Evolutionary conservation across 2,888 invertebrate species (phyloP).

Genomic region (Cerastis leucographa): DNA sequence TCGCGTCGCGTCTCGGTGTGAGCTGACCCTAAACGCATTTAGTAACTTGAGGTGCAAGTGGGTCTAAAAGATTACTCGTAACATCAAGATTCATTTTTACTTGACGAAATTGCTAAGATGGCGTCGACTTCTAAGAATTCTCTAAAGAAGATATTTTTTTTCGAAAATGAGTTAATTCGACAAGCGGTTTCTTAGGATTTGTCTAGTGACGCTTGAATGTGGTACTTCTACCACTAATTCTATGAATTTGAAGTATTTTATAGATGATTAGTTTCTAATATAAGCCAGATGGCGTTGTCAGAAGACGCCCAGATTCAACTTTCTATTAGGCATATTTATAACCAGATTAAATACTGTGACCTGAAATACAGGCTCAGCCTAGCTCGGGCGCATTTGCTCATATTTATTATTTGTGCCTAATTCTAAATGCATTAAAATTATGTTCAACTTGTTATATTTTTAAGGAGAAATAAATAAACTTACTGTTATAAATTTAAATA

Average conservation of each 20-base stretch:
- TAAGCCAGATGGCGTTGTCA: no score
- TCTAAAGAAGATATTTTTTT: not conserved
- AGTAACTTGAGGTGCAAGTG: not conserved
- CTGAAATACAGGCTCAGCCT: no score
- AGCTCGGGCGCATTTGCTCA: no score
- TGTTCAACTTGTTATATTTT: no score
- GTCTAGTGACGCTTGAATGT: not conserved
- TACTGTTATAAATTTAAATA: no score
- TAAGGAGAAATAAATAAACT: no score
- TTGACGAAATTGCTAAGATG: not conserved
- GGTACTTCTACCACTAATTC: not conserved
- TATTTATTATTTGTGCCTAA: no score
- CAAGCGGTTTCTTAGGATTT: not conserved
- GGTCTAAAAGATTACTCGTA: constrained; percentile 52
- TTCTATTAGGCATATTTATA: not conserved
- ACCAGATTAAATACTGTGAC: not conserved
- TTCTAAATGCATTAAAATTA: no score
- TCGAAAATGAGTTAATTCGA: not conserved
- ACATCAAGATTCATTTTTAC: not conserved
- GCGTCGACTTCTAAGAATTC: not conserved
- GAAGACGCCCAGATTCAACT: not conserved
- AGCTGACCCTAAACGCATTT: not conserved
- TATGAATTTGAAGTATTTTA: not conserved
- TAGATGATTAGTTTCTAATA: not conserved
- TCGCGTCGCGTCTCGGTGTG: no score